Conservation (phyloP, 2,888 invertebrate species). For the Papilio demoleus region DNA sequence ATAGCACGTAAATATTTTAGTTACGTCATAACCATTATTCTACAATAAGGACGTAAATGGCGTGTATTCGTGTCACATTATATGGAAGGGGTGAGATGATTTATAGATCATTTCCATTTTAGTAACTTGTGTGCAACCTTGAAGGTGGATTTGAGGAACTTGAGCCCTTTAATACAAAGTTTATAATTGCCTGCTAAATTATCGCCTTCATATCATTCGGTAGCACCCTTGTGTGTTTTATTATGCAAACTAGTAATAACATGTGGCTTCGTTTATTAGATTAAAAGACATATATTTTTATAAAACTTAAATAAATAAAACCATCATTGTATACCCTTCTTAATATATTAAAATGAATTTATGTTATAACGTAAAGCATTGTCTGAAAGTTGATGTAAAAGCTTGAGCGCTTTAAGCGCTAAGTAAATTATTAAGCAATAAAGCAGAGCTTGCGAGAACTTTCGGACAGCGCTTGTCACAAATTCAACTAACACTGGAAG, state of each 20-base stretch:
- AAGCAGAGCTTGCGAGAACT: slow-evolving; percentile 13
- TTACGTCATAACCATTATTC: slow-evolving; percentile 5
- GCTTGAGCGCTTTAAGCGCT: slow-evolving; percentile 36
- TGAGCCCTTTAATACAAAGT: slow-evolving; percentile 20
- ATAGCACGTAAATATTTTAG: slow-evolving; percentile 3
- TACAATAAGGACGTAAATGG: slow-evolving; percentile 32
- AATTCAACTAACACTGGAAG: slow-evolving; percentile 19
- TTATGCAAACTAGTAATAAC: neutral
- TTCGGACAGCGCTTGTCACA: slow-evolving; percentile 29
- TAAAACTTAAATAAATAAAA: too few species aligned
- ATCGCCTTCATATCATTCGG: slow-evolving; percentile 19
- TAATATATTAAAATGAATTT: neutral
- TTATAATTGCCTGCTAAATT: slow-evolving; percentile 35
- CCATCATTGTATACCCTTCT: too few species aligned
- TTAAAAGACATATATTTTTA: too few species aligned
- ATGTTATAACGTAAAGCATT: slow-evolving; percentile 33
- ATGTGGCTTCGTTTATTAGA: neutral
- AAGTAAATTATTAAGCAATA: slow-evolving; percentile 32
- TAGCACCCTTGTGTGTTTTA: neutral
- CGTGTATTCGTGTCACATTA: slow-evolving; percentile 24
- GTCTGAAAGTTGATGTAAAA: slow-evolving; percentile 35
- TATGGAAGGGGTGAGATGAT: slow-evolving; percentile 28
- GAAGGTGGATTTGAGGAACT: slow-evolving; percentile 22
- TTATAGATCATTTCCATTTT: slow-evolving; percentile 39
- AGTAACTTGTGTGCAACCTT: slow-evolving; percentile 32